A percentile compares a stretch with the other conserved stretches of the same genome.
These are phyloP conservation scores for Himalopsyche japonica DNA, from an alignment of 2,888 invertebrate species.

Conservation along the genomic window DNA sequence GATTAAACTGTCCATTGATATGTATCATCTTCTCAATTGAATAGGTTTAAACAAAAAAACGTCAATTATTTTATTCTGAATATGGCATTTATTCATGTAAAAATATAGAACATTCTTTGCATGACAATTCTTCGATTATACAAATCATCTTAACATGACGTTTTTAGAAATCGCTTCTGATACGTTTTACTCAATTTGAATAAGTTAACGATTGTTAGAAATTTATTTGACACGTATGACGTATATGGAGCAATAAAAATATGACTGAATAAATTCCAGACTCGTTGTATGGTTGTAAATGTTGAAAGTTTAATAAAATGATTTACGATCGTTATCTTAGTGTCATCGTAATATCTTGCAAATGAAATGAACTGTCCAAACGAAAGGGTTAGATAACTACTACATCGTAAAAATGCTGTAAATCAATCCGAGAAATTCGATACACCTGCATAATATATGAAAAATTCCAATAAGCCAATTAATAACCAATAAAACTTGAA, in stretches of 20 bases:
- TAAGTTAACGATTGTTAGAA: too few species aligned
- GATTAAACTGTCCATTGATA: too few species aligned
- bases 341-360: neutral
- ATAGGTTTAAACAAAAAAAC: too few species aligned
- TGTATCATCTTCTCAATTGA: too few species aligned
- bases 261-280: neutral
- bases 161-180: too few species aligned
- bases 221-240: too few species aligned
- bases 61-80: too few species aligned
- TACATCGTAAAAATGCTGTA: conserved; percentile 10
- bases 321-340: neutral
- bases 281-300: neutral
- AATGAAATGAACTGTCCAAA: neutral
- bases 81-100: too few species aligned
- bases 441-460: conserved; percentile 34
- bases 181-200: too few species aligned
- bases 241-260: neutral
- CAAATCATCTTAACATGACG: too few species aligned
- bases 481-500: conserved; percentile 33
- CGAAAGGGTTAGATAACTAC: conserved; percentile 17
- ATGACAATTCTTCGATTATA: too few species aligned
- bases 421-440: conserved; percentile 35
- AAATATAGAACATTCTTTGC: too few species aligned
- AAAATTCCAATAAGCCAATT: conserved; percentile 21
- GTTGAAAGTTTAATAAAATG: conserved; percentile 2